These are phyloP conservation scores for Distichodus sexfasciatus DNA, from an alignment of 2,797 vertebrate species.

Conservation along the genomic window DNA sequence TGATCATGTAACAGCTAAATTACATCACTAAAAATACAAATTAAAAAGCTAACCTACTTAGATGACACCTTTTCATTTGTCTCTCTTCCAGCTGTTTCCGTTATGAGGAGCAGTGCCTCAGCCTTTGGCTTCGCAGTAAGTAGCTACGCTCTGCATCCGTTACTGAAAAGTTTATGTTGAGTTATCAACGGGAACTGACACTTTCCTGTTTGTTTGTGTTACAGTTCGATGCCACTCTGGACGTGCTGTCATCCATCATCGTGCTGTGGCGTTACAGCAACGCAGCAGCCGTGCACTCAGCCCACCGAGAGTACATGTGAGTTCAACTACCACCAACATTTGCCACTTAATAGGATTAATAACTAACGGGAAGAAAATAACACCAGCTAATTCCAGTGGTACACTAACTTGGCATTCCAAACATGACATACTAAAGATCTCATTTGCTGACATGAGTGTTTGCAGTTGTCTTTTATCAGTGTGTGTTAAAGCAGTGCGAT, in stretches of 20 bases:
- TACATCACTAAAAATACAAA: too few relatives aligned
- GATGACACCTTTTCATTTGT: constrained; percentile 31
- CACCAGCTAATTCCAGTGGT: too few relatives aligned
- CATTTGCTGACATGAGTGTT: too few relatives aligned
- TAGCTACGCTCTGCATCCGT: constrained; percentile 46
- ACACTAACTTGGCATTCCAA: too few relatives aligned
- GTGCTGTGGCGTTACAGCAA: constrained; percentile 99
- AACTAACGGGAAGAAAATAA: too few relatives aligned
- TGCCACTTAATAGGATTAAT: too few relatives aligned
- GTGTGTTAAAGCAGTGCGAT: too few relatives aligned
- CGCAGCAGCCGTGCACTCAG: constrained; percentile 92
- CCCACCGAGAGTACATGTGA: constrained; percentile 96
- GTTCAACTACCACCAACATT: constrained; percentile 59
- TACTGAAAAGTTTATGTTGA: background rate
- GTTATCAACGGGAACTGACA: background rate
- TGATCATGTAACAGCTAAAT: too few relatives aligned
- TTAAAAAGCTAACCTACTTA: background rate
- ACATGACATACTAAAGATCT: too few relatives aligned
- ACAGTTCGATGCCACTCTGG: constrained; percentile 92
- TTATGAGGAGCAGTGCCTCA: constrained; percentile 96
- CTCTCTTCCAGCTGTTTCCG: constrained; percentile 87
- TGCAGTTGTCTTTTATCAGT: too few relatives aligned
- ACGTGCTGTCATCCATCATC: constrained; percentile 93
- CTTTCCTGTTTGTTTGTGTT: constrained; percentile 38
- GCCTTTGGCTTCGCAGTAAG: constrained; percentile 99